A percentile compares a stretch with the other conserved stretches of the same genome.
phyloP scores from a whole-genome alignment of 2,888 invertebrate genomes.

The Germaria angustata region DNA sequence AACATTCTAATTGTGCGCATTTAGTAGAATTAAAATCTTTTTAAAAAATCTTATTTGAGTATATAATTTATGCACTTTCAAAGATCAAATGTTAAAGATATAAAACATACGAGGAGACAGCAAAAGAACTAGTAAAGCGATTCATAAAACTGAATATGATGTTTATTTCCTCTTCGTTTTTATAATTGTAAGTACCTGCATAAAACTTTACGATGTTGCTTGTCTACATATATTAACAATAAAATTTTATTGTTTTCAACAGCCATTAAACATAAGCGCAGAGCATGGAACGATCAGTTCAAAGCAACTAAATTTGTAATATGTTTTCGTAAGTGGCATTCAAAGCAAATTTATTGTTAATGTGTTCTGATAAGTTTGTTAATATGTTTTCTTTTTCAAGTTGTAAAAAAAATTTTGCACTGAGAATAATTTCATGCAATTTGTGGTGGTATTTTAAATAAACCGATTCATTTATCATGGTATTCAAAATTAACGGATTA shows the following conservation, averaged over 20 bases:
- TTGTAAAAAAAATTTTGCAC: too few species aligned
- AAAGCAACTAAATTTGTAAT: not conserved
- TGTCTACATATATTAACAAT: not conserved
- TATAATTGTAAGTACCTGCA: not conserved
- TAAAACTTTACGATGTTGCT: constrained; percentile 2
- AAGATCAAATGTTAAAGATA: constrained; percentile 5
- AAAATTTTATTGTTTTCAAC: not conserved
- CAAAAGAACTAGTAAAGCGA: not conserved
- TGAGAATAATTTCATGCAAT: too few species aligned
- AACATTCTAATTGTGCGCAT: not conserved
- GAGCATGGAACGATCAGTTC: not conserved
- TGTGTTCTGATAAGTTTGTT: too few species aligned
- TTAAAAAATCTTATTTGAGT: not conserved
- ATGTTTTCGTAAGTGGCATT: too few species aligned
- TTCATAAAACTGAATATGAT: not conserved
- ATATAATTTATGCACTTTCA: constrained; percentile 10
- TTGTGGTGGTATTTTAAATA: too few species aligned
- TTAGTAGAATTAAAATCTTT: not conserved
- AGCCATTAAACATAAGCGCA: not conserved
- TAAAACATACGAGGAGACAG: not conserved
- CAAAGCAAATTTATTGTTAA: too few species aligned
- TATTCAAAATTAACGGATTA: too few species aligned
- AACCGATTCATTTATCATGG: too few species aligned
- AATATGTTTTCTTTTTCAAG: too few species aligned
- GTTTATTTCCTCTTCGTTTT: not conserved